Evolutionary conservation across 2,888 invertebrate species (phyloP).

Genomic region (Spisula solida): DNA sequence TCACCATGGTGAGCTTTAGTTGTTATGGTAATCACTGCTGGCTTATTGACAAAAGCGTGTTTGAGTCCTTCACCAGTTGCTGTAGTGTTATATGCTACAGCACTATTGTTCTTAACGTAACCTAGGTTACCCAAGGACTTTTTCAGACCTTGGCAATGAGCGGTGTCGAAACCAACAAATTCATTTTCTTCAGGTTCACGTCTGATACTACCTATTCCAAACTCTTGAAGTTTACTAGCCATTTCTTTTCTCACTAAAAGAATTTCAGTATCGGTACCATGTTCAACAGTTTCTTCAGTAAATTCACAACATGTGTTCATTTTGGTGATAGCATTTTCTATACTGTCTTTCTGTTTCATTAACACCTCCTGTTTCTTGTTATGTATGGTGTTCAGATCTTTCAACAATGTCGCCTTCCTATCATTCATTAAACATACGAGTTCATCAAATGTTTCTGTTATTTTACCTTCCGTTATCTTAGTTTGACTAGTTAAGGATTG

Average conservation of each 20-base stretch:
- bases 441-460: conserved; percentile 85
- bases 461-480: conserved; percentile 81
- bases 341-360: conserved; percentile 85
- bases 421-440: conserved; percentile 84
- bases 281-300: conserved; percentile 88
- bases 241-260: conserved; percentile 88
- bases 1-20: conserved; percentile 86
- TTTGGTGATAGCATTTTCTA: conserved; percentile 87
- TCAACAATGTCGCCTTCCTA: conserved; percentile 84
- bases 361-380: conserved; percentile 85
- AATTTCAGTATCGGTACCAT: conserved; percentile 88
- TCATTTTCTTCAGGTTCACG: conserved; percentile 87
- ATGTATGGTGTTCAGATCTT: conserved; percentile 85
- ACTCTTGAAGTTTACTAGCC: conserved; percentile 87
- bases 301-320: conserved; percentile 88
- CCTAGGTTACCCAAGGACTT: conserved; percentile 85
- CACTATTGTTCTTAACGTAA: conserved; percentile 86
- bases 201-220: conserved; percentile 80
- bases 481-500: conserved; percentile 78
- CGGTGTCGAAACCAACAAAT: conserved; percentile 85
- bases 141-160: conserved; percentile 81
- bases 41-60: conserved; percentile 84
- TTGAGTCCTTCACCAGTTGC: conserved; percentile 87
- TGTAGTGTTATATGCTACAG: conserved; percentile 87
- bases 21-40: conserved; percentile 86